Percentiles rank a stretch among this genome's conserved stretches.
Conservation (phyloP, 2,113 vertebrate genomes). For the Megaceryle maxima region DNA sequence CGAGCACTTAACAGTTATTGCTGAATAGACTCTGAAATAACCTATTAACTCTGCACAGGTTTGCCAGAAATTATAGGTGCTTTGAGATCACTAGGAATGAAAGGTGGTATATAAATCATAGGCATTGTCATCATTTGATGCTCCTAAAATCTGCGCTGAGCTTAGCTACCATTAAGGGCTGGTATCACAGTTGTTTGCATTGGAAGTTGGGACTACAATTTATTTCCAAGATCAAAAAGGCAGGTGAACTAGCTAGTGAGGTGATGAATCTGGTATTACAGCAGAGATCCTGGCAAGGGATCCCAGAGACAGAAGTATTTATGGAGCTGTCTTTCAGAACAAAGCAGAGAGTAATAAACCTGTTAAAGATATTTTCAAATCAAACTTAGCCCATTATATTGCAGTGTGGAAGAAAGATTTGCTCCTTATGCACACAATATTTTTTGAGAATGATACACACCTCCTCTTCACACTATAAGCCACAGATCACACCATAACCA, state of each 20-base stretch:
- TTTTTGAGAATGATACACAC: not conserved
- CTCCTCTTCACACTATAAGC: not conserved
- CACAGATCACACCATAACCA: not conserved
- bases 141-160: constrained; percentile 1
- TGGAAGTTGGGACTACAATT: not conserved
- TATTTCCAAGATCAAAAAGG: constrained; percentile 21
- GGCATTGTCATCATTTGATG: not conserved
- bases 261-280: not conserved
- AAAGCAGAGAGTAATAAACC: not conserved
- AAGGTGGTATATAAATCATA: constrained; percentile 48
- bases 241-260: not conserved
- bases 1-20: constrained; percentile 51
- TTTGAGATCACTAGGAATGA: constrained; percentile 46
- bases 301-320: not conserved
- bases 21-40: constrained; percentile 33
- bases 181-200: not conserved
- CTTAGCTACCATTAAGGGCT: constrained; percentile 29
- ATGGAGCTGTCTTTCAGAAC: constrained; percentile 25
- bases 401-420: not conserved
- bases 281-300: not conserved
- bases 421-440: too few relatives aligned
- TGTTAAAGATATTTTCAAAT: not conserved
- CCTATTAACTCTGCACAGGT: constrained; percentile 17
- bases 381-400: not conserved
- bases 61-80: constrained; percentile 41